A percentile compares a stretch with the other conserved stretches of the same genome.
These are phyloP conservation scores for Drosophila anceps DNA, from an alignment of 2,888 invertebrate species.

Conservation along the genomic window DNA sequence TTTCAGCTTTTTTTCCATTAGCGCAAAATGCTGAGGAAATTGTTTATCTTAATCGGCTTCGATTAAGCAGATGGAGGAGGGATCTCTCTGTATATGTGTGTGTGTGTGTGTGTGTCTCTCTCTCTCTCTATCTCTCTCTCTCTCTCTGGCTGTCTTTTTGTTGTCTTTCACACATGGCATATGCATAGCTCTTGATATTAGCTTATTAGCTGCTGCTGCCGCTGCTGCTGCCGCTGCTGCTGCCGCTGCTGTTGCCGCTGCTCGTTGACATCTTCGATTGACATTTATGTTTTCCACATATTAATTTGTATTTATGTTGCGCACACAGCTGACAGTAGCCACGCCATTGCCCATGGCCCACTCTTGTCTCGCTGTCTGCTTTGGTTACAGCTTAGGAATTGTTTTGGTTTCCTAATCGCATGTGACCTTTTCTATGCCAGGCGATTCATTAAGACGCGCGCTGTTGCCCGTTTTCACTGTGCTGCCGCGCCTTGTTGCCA, in stretches of 20 bases:
- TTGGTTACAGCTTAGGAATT: constrained; percentile 25
- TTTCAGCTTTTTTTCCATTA: constrained; percentile 55
- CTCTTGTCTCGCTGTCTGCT: constrained; percentile 5
- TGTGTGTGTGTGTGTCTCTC: background rate
- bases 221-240: too few species aligned
- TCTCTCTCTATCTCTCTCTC: background rate
- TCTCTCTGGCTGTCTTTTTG: constrained; percentile 12
- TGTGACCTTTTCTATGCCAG: background rate
- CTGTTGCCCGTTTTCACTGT: constrained; percentile 15
- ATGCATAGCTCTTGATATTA: constrained; percentile 34
- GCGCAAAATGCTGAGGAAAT: constrained; percentile 64
- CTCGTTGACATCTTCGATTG: constrained; percentile 41
- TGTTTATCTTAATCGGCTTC: constrained; percentile 75
- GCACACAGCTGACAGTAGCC: constrained; percentile 19
- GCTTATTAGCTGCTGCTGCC: constrained; percentile 48
- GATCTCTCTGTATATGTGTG: background rate
- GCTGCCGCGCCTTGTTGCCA: constrained; percentile 5
- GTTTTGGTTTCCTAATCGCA: constrained; percentile 15
- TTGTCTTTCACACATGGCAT: constrained; percentile 8
- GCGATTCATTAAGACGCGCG: background rate
- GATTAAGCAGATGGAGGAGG: constrained; percentile 25
- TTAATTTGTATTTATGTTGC: constrained; percentile 57
- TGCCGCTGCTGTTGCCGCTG: constrained; percentile 23
- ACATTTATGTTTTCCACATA: constrained; percentile 57
- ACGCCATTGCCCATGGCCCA: background rate